These are phyloP conservation scores for Pterobdella sp. DNA, from an alignment of 2,888 invertebrate genomes.

Conservation along the genomic window DNA sequence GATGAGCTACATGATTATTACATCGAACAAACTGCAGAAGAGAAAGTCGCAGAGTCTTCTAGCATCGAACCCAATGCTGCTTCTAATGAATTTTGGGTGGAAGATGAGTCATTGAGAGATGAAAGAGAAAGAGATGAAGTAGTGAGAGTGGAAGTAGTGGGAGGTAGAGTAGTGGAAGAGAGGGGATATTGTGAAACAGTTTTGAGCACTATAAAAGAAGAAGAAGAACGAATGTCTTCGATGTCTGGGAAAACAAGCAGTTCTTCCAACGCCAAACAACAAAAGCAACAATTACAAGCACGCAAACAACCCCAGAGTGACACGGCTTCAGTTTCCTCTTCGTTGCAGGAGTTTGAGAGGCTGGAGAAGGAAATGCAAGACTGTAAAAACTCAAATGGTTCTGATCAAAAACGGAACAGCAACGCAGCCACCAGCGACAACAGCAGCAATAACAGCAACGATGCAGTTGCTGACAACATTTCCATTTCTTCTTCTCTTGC, in stretches of 20 bases:
- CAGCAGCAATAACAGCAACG: conserved; percentile 14
- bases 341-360: conserved; percentile 38
- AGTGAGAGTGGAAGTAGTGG: conserved; percentile 3
- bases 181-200: conserved; percentile 24
- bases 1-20: conserved; percentile 35
- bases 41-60: neutral
- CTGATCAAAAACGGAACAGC: neutral
- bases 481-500: conserved; percentile 78
- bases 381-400: conserved; percentile 27
- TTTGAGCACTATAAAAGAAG: conserved; percentile 34
- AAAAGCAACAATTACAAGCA: conserved; percentile 16
- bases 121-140: neutral
- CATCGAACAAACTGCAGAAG: neutral
- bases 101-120: neutral
- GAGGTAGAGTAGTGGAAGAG: neutral
- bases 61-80: neutral
- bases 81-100: conserved; percentile 6
- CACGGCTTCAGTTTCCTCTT: conserved; percentile 63
- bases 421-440: conserved; percentile 8
- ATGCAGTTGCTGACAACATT: conserved; percentile 62
- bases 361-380: conserved; percentile 38
- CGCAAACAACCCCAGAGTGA: conserved; percentile 64
- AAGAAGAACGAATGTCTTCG: conserved; percentile 33
- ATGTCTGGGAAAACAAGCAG: conserved; percentile 32
- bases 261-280: conserved; percentile 25